A percentile compares a stretch with the other conserved stretches of the same genome.
Evolutionary conservation across 1,140 invertebrate genomes (phyloP).

Genomic region (Macrosteles quadrilineatus): DNA sequence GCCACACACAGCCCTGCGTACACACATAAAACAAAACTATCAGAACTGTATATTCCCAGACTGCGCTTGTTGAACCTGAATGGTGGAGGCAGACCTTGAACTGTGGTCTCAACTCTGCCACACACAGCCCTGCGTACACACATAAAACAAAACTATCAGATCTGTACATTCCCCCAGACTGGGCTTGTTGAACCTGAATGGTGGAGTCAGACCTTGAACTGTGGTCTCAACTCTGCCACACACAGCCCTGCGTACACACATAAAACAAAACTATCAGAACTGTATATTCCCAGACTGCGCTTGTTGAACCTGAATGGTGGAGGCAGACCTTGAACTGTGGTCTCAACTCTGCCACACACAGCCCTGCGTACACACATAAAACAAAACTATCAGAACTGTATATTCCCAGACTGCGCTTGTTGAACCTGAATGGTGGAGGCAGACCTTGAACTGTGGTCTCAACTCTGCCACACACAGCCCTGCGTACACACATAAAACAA

Average conservation of each 20-base stretch:
- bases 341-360: conserved; percentile 77
- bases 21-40: too few relatives aligned
- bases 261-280: too few relatives aligned
- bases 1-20: conserved; percentile 78
- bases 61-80: conserved; percentile 77
- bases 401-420: conserved; percentile 75
- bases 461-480: conserved; percentile 81
- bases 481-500: too few relatives aligned
- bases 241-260: conserved; percentile 76
- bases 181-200: conserved; percentile 78
- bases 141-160: too few relatives aligned
- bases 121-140: conserved; percentile 83
- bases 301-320: conserved; percentile 78
- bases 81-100: conserved; percentile 75
- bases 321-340: conserved; percentile 70
- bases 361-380: too few relatives aligned
- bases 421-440: conserved; percentile 76
- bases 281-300: conserved; percentile 79
- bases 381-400: too few relatives aligned
- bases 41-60: conserved; percentile 75
- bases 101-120: conserved; percentile 72
- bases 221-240: conserved; percentile 76
- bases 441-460: conserved; percentile 72
- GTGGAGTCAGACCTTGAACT: conserved; percentile 73
- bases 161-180: conserved; percentile 72